phyloP scores from a whole-genome alignment of 2,113 vertebrate species.

The Xiphias gladius region DNA sequence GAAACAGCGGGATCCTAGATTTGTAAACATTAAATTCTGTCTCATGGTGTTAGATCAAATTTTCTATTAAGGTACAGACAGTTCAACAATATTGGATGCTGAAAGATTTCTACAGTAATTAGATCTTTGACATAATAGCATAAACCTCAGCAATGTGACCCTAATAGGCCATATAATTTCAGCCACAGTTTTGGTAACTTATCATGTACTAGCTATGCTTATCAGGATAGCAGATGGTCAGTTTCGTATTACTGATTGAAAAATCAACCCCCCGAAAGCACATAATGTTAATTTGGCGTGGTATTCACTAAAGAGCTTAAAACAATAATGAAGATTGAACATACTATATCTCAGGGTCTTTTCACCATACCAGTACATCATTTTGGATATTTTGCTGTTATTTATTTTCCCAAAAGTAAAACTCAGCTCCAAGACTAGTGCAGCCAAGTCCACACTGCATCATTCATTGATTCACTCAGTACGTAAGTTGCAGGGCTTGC shows the following conservation, averaged over 20 bases:
- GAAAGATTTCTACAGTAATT: not conserved
- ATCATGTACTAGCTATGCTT: not conserved
- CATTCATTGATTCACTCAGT: conserved; percentile 28
- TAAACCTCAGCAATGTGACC: not conserved
- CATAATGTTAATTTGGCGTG: not conserved
- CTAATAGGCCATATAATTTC: not conserved
- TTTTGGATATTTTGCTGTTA: not conserved
- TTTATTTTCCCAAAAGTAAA: not conserved
- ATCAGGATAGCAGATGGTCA: not conserved
- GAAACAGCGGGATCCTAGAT: conserved; percentile 35
- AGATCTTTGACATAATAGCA: not conserved
- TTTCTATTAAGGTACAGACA: not conserved
- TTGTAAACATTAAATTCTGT: conserved; percentile 22
- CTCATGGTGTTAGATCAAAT: not conserved
- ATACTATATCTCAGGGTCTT: not conserved
- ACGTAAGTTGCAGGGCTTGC: conserved; percentile 35
- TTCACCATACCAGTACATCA: conserved; percentile 1
- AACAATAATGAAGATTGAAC: not conserved
- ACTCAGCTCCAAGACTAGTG: not conserved
- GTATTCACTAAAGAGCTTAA: not conserved
- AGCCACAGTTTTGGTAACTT: not conserved
- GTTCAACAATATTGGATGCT: not conserved
- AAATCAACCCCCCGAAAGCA: not conserved
- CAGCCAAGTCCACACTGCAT: conserved; percentile 5
- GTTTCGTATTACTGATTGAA: conserved; percentile 6